Evolutionary conservation across 2,888 invertebrate species (phyloP).

Genomic region (Eristalis pertinax): DNA sequence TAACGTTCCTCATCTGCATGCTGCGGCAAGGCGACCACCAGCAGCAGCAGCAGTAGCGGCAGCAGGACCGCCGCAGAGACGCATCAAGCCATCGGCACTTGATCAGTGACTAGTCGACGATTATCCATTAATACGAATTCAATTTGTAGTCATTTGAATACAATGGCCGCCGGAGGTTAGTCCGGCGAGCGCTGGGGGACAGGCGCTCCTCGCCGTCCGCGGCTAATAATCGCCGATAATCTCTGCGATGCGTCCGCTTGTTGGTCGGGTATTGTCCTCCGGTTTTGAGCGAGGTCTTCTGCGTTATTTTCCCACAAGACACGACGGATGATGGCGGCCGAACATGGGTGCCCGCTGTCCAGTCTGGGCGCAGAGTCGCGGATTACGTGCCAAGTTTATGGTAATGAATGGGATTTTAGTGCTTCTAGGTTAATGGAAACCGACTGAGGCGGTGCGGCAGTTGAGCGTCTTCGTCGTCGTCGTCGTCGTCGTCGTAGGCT

Average conservation of each 20-base stretch:
- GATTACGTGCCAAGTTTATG: slow-evolving; percentile 62
- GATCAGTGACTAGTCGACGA: slow-evolving; percentile 57
- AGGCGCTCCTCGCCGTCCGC: slow-evolving; percentile 5
- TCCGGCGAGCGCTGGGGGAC: neutral
- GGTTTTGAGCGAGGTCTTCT: slow-evolving; percentile 46
- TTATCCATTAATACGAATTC: slow-evolving; percentile 71
- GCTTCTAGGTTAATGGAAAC: slow-evolving; percentile 71
- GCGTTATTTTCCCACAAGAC: slow-evolving; percentile 53
- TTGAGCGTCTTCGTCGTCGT: neutral
- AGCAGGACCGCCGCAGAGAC: neutral
- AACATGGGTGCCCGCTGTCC: neutral
- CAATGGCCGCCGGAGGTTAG: slow-evolving; percentile 51
- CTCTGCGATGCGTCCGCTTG: slow-evolving; percentile 59
- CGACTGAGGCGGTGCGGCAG: slow-evolving; percentile 13
- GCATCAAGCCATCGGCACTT: slow-evolving; percentile 40
- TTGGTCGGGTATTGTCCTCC: slow-evolving; percentile 53
- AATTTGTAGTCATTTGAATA: slow-evolving; percentile 72
- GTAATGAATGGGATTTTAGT: slow-evolving; percentile 72
- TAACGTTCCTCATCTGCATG: slow-evolving; percentile 69
- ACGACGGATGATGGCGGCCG: slow-evolving; percentile 47
- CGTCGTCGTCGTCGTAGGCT: neutral
- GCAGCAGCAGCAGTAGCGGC: slow-evolving; percentile 25
- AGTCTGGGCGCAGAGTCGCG: neutral
- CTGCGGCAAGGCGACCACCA: slow-evolving; percentile 64
- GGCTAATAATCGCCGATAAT: slow-evolving; percentile 60